These are phyloP conservation scores for Melanotus villosus DNA, from an alignment of 2,888 invertebrate species.

Conservation along the genomic window DNA sequence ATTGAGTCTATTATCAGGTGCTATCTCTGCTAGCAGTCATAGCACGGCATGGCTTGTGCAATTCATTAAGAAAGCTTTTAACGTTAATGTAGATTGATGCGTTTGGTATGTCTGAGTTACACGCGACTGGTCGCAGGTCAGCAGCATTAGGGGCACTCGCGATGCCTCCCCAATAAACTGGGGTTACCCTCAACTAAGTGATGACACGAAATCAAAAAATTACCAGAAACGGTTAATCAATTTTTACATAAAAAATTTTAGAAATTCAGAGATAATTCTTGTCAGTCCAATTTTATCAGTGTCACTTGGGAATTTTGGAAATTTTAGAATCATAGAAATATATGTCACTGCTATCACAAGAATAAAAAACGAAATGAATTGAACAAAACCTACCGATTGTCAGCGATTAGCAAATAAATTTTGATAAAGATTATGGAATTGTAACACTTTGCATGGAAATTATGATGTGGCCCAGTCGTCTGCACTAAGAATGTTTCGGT, in stretches of 20 bases:
- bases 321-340: no score
- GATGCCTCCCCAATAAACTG: constrained; percentile 39
- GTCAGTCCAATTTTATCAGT: no score
- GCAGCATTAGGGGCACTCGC: constrained; percentile 31
- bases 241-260: constrained; percentile 20
- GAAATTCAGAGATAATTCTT: neutral
- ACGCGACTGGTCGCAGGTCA: constrained; percentile 59
- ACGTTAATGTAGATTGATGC: constrained; percentile 68
- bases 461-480: no score
- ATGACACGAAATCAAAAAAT: constrained; percentile 47
- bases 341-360: no score
- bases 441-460: no score
- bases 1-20: constrained; percentile 51
- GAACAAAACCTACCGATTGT: no score
- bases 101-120: constrained; percentile 58
- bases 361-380: no score
- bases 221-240: neutral
- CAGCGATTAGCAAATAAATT: no score
- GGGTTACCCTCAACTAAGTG: constrained; percentile 51
- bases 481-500: no score
- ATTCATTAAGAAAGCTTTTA: constrained; percentile 69
- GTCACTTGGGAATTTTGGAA: no score
- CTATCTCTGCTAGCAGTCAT: constrained; percentile 48
- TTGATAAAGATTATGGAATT: no score
- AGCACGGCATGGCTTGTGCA: constrained; percentile 58